Evolutionary conservation across 2,888 invertebrate genomes (phyloP).

Genomic region (Serripes groenlandicus): DNA sequence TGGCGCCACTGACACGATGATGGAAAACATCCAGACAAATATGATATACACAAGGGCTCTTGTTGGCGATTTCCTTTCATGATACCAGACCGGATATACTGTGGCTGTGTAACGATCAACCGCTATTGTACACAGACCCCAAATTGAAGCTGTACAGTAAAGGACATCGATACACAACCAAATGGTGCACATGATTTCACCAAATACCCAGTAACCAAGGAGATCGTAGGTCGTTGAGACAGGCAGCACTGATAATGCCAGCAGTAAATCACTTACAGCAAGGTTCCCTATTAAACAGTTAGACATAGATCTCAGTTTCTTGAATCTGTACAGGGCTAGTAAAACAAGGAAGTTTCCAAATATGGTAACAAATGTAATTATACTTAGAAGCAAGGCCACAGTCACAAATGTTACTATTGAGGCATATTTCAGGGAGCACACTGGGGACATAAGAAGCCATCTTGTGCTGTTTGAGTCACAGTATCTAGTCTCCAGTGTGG

Average conservation of each 20-base stretch:
- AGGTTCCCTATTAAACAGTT: conserved; percentile 86
- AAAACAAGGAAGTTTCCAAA: conserved; percentile 85
- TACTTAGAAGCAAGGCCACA: conserved; percentile 79
- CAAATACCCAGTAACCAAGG: conserved; percentile 86
- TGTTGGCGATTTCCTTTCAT: conserved; percentile 82
- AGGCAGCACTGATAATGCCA: conserved; percentile 85
- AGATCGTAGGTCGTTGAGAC: conserved; percentile 84
- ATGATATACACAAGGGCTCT: conserved; percentile 84
- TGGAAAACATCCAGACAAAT: conserved; percentile 86
- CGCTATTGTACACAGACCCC: conserved; percentile 86
- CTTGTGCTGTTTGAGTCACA: conserved; percentile 74
- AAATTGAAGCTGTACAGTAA: conserved; percentile 86
- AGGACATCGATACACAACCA: conserved; percentile 86
- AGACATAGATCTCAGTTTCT: conserved; percentile 84
- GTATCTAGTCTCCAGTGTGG: conserved; percentile 9
- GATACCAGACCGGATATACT: conserved; percentile 86
- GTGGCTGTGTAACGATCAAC: conserved; percentile 86
- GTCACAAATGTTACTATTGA: conserved; percentile 75
- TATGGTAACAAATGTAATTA: conserved; percentile 84
- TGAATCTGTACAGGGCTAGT: conserved; percentile 83
- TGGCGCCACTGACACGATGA: conserved; percentile 85
- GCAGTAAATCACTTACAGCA: conserved; percentile 85
- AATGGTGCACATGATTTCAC: conserved; percentile 82
- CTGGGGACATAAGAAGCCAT: conserved; percentile 75
- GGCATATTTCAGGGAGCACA: conserved; percentile 77